Conservation (phyloP, 2,797 vertebrate genomes). For the Cossypha niveicapilla region DNA sequence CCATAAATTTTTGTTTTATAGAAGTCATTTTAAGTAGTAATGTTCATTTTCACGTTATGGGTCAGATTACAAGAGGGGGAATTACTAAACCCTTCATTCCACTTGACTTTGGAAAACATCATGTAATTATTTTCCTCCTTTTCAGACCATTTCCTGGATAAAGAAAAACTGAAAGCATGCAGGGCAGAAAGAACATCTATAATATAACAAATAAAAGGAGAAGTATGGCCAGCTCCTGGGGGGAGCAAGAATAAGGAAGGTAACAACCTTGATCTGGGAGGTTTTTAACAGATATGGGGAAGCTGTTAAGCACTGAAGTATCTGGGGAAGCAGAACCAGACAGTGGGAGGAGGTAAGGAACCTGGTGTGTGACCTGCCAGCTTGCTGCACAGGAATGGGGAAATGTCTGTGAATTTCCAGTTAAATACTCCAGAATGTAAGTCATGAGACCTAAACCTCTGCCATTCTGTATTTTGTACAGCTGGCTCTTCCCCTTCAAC, state of each 20-base stretch:
- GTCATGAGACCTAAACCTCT: background rate
- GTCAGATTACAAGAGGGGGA: background rate
- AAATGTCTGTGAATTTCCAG: background rate
- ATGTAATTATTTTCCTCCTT: background rate
- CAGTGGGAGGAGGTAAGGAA: background rate
- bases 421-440: background rate
- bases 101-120: background rate
- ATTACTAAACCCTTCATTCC: background rate
- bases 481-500: background rate
- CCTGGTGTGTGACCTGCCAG: background rate
- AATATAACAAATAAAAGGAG: background rate
- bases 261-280: background rate
- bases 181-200: background rate
- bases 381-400: background rate
- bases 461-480: background rate
- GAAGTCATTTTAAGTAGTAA: background rate
- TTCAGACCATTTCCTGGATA: background rate
- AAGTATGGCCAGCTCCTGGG: background rate
- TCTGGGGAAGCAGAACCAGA: background rate
- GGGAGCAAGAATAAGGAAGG: background rate
- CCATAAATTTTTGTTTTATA: background rate
- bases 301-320: background rate
- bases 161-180: background rate
- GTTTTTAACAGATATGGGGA: background rate
- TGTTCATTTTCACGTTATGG: rapidly evolving